These are phyloP conservation scores for Peromyscus polionotus DNA, from an alignment of 2,113 vertebrate genomes.

Conservation along the genomic window DNA sequence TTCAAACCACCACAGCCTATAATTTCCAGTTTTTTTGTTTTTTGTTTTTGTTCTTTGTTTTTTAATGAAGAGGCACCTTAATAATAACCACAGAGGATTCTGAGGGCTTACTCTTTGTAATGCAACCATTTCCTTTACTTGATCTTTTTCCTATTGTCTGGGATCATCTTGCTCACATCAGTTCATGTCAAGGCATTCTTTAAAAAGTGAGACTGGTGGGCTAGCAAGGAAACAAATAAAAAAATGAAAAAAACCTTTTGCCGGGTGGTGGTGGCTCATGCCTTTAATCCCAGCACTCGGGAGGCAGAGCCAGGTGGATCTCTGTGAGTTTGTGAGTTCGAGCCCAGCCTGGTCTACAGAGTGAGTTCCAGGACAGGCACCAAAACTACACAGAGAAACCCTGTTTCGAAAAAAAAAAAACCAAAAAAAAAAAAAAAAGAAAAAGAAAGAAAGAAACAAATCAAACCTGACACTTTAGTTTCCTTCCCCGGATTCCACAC, in stretches of 20 bases:
- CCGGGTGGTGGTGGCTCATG: no score
- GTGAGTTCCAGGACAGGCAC: no score
- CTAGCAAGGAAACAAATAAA: background rate
- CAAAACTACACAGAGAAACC: no score
- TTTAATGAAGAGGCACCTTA: background rate
- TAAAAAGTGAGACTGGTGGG: background rate
- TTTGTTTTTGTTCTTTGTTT: background rate
- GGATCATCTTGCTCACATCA: background rate
- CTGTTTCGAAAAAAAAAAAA: no score
- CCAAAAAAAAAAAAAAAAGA: no score
- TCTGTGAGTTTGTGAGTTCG: no score
- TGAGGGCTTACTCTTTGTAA: background rate
- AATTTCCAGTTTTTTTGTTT: conserved; percentile 39
- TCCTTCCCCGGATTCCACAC: background rate
- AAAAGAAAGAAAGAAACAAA: no score
- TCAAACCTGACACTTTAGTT: background rate
- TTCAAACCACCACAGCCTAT: background rate
- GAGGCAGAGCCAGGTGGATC: no score
- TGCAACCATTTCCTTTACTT: background rate
- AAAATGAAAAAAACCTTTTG: no score
- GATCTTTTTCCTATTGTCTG: background rate
- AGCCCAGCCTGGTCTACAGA: no score
- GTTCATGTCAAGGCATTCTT: background rate
- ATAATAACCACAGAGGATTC: background rate
- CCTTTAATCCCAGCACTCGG: no score